Evolutionary conservation across 2,888 invertebrate species (phyloP), one percentile per base, ranked within the genome.

Genomic region (Oscheius sp.): DNA sequence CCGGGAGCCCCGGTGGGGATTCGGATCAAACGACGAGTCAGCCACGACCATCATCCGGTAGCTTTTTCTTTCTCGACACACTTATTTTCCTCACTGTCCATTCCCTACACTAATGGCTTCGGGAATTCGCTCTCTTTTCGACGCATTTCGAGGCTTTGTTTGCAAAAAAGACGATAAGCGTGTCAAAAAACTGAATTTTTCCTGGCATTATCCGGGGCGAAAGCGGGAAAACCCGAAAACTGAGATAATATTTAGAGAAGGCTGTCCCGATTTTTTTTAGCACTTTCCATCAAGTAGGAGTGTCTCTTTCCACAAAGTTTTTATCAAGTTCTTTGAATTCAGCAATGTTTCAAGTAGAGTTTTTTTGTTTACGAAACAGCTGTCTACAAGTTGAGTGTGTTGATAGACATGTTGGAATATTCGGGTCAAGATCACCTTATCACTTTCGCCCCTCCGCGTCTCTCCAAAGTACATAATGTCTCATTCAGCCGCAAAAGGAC

Each of bases 391-490:
- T n/a, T 25, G 20, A 5, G 48, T 17, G 37, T 39, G 61, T 61
- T 61, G 61, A 61, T 61, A 61, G 61, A 45, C 42, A 45, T 61
- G 45, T 61, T 29, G 27, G 45, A 23, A 61, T 61, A 72, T 69
- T 45, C 61, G 48, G 75, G 75, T 75, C 75, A 75, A 72, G 75
- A 75, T 71, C 75, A 71, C 69, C 71, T 72, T 70, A 72, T 75
- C 75, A 75, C 69, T 50, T 50, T 57, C 67, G 17, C 33, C 46
- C 29, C 55, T 70, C 68, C 45, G 45, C 27, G n/a, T 52, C 57
- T 71, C 65, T 57, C 55, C 64, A 50, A 46, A 50, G 58, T 69
- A 53, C 71, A 65, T 64, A 55, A 52, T 58, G 45, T 45, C 65
- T 58, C 68, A 61, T 42, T 55, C 45, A 27, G 52, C 58, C 29